Evolutionary conservation across 2,113 vertebrate genomes (phyloP), one percentile per base, ranked within the genome.

Genomic region (Calidris pugnax): DNA sequence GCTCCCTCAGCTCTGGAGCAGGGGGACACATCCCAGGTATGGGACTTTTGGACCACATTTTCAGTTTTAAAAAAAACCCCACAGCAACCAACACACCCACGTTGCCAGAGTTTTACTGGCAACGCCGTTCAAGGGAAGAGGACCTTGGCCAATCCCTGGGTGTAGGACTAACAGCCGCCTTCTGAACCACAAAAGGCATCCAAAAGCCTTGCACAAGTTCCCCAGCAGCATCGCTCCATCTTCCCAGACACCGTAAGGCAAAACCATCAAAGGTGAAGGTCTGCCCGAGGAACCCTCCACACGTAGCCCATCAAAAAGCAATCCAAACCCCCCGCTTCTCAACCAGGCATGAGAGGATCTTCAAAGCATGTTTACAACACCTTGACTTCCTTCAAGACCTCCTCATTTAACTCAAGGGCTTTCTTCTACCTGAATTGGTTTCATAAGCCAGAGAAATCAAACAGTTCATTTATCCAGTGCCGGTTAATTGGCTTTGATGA

Each of bases 251-350:
- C 47, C 1, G 0, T 3, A 10, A 76, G 50, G 83, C 75, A 89
- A 89, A 93, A 30, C 55, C 68, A 78, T 30, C 76, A 37, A 50
- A 81, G 68, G 72, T 0, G 6, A 47, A 81, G 39, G 17, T 1
- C 59, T 6, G 23, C 56, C 85, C 3, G 0, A 66, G 60, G 75
- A 76, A 24, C 17, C 33, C 66, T 60, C 35, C 74, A 11, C 2
- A 1, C 0, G 0, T 12, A 75, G 37, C 51, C 43, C 11, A 0
- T 3, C 26, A 23, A 45, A 24, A 21, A 39, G 15, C 2, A 5
- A 35, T 10, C 74, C 26, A 4, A 73, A 30, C 5, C 78, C 87
- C 24, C 22, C 16, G 7, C 62, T 15, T 32, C n/a, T 23, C 74
- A 23, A 4, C 26, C 55, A 62, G 71, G 14, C 57, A 20, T 2